Percentiles rank a stretch among this genome's conserved stretches.
These are phyloP conservation scores for Meiosimyza decipiens DNA, from an alignment of 2,888 invertebrate species.

Conservation along the genomic window DNA sequence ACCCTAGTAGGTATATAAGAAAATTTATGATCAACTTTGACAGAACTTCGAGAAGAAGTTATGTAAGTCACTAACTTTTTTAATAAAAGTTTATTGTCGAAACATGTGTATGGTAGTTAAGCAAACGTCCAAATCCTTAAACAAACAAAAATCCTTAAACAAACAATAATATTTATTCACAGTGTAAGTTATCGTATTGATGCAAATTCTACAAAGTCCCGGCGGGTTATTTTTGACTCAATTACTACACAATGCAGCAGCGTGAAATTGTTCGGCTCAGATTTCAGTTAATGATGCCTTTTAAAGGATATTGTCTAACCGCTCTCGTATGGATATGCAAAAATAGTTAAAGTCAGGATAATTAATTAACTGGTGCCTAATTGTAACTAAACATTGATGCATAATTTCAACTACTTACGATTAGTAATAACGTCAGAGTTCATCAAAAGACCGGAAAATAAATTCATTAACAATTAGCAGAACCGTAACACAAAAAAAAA, in stretches of 20 bases:
- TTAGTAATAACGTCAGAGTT: not conserved
- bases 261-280: conserved; percentile 23
- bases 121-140: too few relatives aligned
- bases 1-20: too few relatives aligned
- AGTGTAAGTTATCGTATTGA: not conserved
- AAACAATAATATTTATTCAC: not conserved
- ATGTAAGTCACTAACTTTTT: too few relatives aligned
- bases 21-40: too few relatives aligned
- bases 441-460: not conserved
- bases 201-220: not conserved
- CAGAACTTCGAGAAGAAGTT: too few relatives aligned
- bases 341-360: not conserved
- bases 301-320: not conserved
- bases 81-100: too few relatives aligned
- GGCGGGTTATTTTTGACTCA: not conserved
- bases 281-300: not conserved
- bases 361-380: conserved; percentile 13
- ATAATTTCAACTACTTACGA: not conserved
- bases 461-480: not conserved
- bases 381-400: not conserved
- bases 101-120: too few relatives aligned
- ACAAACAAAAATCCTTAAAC: too few relatives aligned
- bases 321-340: not conserved
- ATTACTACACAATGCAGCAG: conserved; percentile 7
- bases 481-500: too few relatives aligned